Conservation (phyloP, 2,797 vertebrate species). For the Catharus ustulatus region DNA sequence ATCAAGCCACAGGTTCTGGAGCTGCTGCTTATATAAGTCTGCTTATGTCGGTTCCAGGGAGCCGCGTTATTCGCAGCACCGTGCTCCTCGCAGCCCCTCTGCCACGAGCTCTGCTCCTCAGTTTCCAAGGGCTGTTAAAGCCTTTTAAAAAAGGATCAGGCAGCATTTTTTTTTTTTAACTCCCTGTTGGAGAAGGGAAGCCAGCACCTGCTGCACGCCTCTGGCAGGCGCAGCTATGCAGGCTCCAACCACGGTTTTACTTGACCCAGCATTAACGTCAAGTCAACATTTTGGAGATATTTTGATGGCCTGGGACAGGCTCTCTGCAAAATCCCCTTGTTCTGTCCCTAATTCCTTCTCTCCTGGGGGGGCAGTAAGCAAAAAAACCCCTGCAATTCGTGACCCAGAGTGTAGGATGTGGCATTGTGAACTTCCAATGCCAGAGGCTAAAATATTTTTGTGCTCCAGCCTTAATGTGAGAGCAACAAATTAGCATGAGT, state of each 20-base stretch:
- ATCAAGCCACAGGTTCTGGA: conserved; percentile 24
- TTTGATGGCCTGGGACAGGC: background rate
- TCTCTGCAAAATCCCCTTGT: background rate
- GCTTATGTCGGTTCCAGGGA: conserved; percentile 54
- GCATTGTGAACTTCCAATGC: conserved; percentile 74
- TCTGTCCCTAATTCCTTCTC: conserved; percentile 16
- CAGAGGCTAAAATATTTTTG: conserved; percentile 80
- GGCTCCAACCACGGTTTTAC: conserved; percentile 23
- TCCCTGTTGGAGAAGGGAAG: conserved; percentile 19
- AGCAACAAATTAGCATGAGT: conserved; percentile 82
- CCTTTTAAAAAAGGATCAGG: conserved; percentile 56
- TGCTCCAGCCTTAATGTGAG: conserved; percentile 70
- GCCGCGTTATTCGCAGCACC: background rate
- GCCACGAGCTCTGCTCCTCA: conserved; percentile 24
- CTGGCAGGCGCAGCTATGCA: conserved; percentile 27
- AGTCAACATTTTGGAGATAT: conserved; percentile 39
- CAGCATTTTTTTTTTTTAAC: background rate
- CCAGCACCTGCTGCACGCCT: conserved; percentile 57
- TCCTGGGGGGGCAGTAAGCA: conserved; percentile 36
- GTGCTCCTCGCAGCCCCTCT: background rate
- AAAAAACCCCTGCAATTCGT: conserved; percentile 59
- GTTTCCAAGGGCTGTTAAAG: conserved; percentile 41
- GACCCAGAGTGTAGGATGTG: conserved; percentile 63
- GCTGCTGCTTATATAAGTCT: conserved; percentile 57
- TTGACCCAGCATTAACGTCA: conserved; percentile 24